Evolutionary conservation across 2,113 vertebrate genomes (phyloP), one percentile per base, ranked within the genome.

Genomic region (Pheucticus melanocephalus): DNA sequence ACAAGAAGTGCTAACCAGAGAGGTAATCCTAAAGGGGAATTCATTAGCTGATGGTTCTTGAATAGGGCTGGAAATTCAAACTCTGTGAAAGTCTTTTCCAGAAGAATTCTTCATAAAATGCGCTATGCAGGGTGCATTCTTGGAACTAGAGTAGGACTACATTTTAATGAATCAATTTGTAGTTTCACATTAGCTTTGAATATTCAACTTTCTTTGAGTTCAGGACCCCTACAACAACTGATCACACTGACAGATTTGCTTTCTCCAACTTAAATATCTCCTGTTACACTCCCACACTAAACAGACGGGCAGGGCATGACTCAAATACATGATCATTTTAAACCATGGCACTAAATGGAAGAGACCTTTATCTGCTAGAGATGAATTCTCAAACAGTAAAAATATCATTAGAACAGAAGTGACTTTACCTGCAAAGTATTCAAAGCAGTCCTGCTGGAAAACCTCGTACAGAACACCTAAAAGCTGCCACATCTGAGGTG

Each of bases 401-500:
- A 87, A 56, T 20, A 81, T 45, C 31, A 92, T 15, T 1, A 56
- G 70, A 85, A 50, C 2, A 51, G 56, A 82, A 82, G 37, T 50
- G 37, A 68, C 31, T 75, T 19, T 96, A 99, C 99, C 99, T 98
- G 99, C 99, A 92, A 99, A 99, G 94, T 99, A 99, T 82, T 99
- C 99, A 68, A 99, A 99, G 97, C 98, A 99, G 97, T 99, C 99
- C 42, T 99, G 99, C 95, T 99, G 99, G 93, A 99, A 99, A 82
- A 99, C 98, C 81, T 99, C 98, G 20, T 98, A 99, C 5, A 99
- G 95, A 76, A 99, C 98, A 14, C 98, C 98, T 15, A 99, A 98
- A 35, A 99, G 98, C 97, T 99, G 99, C 99, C 99, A 99, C 99
- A 99, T 99, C 95, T 99, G 99, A 78, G 99, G 98, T 45, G 99